Base-by-base conservation (phyloP, 2,797 vertebrate genomes). In the Urophycis tenuis region DNA sequence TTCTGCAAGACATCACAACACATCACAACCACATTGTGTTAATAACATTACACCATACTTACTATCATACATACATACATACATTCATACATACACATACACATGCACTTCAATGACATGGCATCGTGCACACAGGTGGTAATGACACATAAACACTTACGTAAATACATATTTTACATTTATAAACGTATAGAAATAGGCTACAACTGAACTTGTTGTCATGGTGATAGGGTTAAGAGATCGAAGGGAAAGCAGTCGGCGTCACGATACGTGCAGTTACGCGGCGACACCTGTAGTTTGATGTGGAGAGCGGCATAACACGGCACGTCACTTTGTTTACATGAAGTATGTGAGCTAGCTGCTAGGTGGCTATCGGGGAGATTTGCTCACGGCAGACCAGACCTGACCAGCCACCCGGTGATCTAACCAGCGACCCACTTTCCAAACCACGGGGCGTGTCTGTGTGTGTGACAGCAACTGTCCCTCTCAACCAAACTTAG, bases 1-100 rank as follows among this genome's bases (percentile, higher is more conserved):
- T 96, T 94, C 95, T 97, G 94, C 86, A 88, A 79, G 73, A 69
- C 3, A 77, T 60, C 25, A 72, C 71, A 29, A 85, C 80, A 69
- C 3, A 77, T 60, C 25, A 72, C 71, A 29, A 85, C 80, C 83
- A 79, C 60, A 83, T 75, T 80, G 79, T 79, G 78, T 39, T 39
- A 70, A 15, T 31, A 71, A 49, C 45, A 6, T 19, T 19, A 49
- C 45, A 49, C 17, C 45, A 49, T 49, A 41, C 15, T 15, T 41
- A 12, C 15, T 60, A 15, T n/a, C 49, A 60, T 9, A n/a, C 53
- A 45, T 8, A 45, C 41, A 60, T 17, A 60, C 53, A 60, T 17
- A n/a, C 7, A 60, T 7, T 3, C 22, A 60, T 17, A 60, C 53
- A 60, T 17, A 60, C 19, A 41, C 39, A 41, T 11, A 41, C 39